Evolutionary conservation across 2,797 vertebrate species (phyloP).

Genomic region (Betta splendens): DNA sequence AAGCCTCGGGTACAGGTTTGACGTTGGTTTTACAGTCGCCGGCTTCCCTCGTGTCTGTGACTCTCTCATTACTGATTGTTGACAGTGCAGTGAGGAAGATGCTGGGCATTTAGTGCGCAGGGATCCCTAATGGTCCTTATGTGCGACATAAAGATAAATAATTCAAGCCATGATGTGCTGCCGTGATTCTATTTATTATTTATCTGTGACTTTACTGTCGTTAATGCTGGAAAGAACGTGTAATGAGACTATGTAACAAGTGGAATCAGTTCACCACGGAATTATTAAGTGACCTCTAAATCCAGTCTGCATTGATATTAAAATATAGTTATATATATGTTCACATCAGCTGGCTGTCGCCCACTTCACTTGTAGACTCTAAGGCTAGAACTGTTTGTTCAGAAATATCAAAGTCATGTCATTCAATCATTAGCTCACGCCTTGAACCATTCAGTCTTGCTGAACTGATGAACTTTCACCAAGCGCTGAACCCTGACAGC

Average conservation of each 20-base stretch:
- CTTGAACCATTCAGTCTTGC: no score
- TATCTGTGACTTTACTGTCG: not conserved
- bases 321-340: no score
- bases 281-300: no score
- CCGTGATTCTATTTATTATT: not conserved
- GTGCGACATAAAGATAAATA: not conserved
- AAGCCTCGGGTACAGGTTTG: not conserved
- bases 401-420: constrained; percentile 10
- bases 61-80: no score
- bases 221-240: not conserved
- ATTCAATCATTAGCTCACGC: constrained; percentile 20
- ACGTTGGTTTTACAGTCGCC: no score
- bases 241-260: not conserved
- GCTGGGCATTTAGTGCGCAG: not conserved
- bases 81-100: not conserved
- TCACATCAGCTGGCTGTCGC: no score
- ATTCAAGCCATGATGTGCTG: not conserved
- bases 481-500: constrained; percentile 6
- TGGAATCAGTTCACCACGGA: no score
- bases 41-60: no score
- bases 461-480: constrained; percentile 19
- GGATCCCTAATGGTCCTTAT: not conserved
- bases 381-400: no score
- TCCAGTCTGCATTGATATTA: no score
- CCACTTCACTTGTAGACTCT: no score